Evolutionary conservation across 2,113 vertebrate species (phyloP), one percentile per base, ranked within the genome.

Genomic region (Platysternon megacephalum): DNA sequence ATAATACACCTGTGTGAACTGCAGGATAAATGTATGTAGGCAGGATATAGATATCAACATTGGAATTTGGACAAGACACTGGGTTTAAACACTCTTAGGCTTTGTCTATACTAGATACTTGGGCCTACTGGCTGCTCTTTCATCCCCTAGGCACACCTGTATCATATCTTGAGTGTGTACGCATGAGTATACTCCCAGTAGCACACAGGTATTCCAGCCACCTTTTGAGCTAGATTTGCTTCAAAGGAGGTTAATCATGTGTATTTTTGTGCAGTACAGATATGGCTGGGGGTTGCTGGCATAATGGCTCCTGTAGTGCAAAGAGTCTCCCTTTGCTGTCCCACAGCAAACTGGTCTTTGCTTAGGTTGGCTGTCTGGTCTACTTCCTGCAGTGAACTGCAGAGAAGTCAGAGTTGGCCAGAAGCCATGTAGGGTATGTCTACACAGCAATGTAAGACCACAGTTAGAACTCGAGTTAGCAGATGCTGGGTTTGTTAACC

Each of bases 11-110:
- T 95, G 2, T 76, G 79, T 76, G 17, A 39, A 86, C 85, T 51
- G 22, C 65, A 84, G 29, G 85, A 84, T 91, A 32, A 61, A 44
- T 85, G 95, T 97, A 82, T 51, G 21, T 93, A 93, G 85, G 83
- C 58, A 81, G 55, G 87, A 85, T 22, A 68, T 74, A 91, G 92
- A 52, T 96, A 85, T 93, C 44, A 29, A 58, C 90, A 6, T 65
- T 94, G 82, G 79, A 94, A 91, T 93, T 89, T 81, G 35, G 2
- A 80, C 88, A 91, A 84, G 32, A 10, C 72, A 51, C 84, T 93
- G 91, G 55, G 24, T 89, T 93, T 86, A 96, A 93, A 80, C 48
- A 84, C 46, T 51, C 9, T 52, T 56, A 2, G 65, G 2, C 19
- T 29, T 0, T 9, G 16, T 88, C n/a, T 56, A 12, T 49, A 12